Percentiles rank a stretch among this genome's conserved stretches.
These are phyloP conservation scores for Mobula birostris DNA, from an alignment of 2,113 vertebrate genomes.

Conservation along the genomic window DNA sequence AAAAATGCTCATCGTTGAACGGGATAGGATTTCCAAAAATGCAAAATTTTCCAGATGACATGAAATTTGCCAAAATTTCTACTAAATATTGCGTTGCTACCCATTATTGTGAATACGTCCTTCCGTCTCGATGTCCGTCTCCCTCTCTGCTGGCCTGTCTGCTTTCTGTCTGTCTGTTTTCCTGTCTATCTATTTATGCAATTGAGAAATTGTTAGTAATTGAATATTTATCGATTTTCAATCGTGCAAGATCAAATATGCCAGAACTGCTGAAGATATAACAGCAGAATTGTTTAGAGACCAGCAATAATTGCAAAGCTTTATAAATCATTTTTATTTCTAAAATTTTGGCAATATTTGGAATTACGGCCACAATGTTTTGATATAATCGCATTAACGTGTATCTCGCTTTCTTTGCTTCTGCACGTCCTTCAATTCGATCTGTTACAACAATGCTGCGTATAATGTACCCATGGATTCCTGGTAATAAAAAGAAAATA, in stretches of 20 bases:
- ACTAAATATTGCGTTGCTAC: neutral
- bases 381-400: neutral
- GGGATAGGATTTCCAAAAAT: neutral
- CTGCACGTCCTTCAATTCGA: neutral
- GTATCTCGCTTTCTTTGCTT: neutral
- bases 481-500: neutral
- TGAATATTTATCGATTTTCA: neutral
- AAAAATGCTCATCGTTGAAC: neutral
- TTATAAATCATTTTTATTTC: conserved; percentile 4
- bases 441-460: neutral
- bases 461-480: neutral
- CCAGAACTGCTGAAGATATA: no score
- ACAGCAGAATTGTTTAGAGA: neutral
- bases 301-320: neutral
- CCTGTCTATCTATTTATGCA: neutral
- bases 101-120: no score
- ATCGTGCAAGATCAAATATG: neutral
- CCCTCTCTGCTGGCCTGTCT: neutral
- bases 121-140: neutral
- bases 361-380: neutral
- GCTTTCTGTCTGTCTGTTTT: neutral
- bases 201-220: neutral
- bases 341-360: neutral
- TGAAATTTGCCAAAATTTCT: neutral
- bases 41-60: neutral